phyloP scores from a whole-genome alignment of 2,888 invertebrate genomes.

The Parnassius mnemosyne region DNA sequence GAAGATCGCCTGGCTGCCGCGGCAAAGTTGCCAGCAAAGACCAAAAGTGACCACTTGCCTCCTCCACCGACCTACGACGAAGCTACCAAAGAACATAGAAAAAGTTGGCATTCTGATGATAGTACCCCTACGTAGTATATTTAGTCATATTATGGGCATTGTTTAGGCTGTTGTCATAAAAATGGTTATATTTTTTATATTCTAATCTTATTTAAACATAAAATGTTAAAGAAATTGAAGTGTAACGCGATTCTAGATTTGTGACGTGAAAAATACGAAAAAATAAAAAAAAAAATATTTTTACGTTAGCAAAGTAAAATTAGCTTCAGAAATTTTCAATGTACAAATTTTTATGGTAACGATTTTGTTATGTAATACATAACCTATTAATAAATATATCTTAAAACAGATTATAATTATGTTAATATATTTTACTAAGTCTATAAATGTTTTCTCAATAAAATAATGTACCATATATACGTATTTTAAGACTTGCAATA shows the following conservation, averaged over 20 bases:
- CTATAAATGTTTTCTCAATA: too few species aligned
- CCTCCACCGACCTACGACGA: conserved; percentile 70
- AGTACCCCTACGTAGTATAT: conserved; percentile 55
- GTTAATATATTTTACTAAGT: too few species aligned
- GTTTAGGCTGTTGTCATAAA: background rate
- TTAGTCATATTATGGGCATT: background rate
- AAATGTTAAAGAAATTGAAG: background rate
- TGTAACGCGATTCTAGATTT: background rate
- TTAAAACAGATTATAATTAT: too few species aligned
- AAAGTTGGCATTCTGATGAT: conserved; percentile 78
- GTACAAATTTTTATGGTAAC: too few species aligned
- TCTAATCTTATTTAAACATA: background rate
- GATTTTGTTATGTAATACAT: too few species aligned
- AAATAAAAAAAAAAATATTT: too few species aligned
- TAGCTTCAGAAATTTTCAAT: too few species aligned
- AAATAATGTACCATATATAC: too few species aligned
- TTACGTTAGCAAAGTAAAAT: too few species aligned
- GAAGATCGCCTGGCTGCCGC: conserved; percentile 61
- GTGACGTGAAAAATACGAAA: background rate
- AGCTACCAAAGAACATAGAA: conserved; percentile 65
- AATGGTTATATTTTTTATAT: background rate
- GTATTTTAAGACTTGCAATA: too few species aligned
- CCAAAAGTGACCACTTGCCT: conserved; percentile 62
- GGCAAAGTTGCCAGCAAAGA: conserved; percentile 54
- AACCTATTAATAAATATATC: too few species aligned